Percentiles rank a stretch among this genome's conserved stretches.
Evolutionary conservation across 1,140 invertebrate genomes (phyloP).

Genomic region (Dreissena rostriformis): DNA sequence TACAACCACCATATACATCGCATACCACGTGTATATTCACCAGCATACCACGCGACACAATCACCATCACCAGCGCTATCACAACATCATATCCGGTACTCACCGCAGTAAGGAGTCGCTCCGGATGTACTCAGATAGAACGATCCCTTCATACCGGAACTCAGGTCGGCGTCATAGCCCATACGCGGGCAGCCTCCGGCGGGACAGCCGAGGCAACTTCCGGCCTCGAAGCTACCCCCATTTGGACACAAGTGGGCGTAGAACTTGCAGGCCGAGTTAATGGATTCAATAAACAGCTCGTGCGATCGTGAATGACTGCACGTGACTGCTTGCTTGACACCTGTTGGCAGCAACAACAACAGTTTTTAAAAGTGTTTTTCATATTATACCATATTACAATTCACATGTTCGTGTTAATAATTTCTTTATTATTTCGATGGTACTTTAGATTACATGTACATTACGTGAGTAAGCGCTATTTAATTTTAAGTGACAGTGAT

Average conservation of each 20-base stretch:
- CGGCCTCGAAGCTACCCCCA: slow-evolving; percentile 86
- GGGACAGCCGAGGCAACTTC: slow-evolving; percentile 91
- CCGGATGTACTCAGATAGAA: slow-evolving; percentile 67
- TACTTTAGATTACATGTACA: too few relatives aligned
- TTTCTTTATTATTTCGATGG: too few relatives aligned
- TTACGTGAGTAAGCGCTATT: too few relatives aligned
- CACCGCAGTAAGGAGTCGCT: slow-evolving; percentile 64
- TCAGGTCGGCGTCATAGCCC: slow-evolving; percentile 93
- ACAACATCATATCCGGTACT: background rate
- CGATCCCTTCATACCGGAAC: slow-evolving; percentile 70
- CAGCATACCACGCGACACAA: background rate
- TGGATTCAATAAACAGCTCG: slow-evolving; percentile 92
- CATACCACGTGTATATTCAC: background rate
- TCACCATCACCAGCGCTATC: background rate
- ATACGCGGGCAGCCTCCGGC: slow-evolving; percentile 90
- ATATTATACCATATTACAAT: background rate
- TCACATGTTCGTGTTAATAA: background rate
- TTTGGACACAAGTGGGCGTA: slow-evolving; percentile 84
- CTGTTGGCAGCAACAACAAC: slow-evolving; percentile 22
- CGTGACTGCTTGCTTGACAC: slow-evolving; percentile 83
- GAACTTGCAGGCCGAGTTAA: slow-evolving; percentile 88
- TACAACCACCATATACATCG: background rate
- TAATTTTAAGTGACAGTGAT: too few relatives aligned
- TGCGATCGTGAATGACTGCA: slow-evolving; percentile 94
- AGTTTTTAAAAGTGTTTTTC: background rate